Percentiles rank a stretch among this genome's conserved stretches.
Evolutionary conservation across 2,113 vertebrate genomes (phyloP).

Genomic region (Channa argus): DNA sequence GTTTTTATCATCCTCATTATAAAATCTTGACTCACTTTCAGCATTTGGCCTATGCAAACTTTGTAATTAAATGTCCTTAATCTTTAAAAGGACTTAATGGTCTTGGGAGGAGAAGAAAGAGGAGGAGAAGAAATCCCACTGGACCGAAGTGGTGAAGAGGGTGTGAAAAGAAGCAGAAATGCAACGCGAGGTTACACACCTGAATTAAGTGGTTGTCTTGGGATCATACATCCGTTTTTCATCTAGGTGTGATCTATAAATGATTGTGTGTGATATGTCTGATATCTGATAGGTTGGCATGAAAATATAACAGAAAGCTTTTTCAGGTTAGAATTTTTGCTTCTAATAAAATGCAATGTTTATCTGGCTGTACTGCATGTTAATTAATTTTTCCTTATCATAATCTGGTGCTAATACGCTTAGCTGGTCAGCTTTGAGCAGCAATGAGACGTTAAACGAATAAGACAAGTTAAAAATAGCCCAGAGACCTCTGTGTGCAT

Average conservation of each 20-base stretch:
- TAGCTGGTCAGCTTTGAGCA: constrained; percentile 24
- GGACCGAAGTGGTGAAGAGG: constrained; percentile 8
- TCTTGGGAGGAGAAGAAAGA: constrained; percentile 50
- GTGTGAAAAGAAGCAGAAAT: constrained; percentile 26
- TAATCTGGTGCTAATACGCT: constrained; percentile 21
- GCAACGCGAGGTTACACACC: constrained; percentile 9
- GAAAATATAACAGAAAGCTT: constrained; percentile 5
- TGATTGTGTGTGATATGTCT: background rate
- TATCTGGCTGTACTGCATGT: constrained; percentile 16
- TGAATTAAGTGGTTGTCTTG: constrained; percentile 33
- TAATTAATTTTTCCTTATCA: constrained; percentile 26
- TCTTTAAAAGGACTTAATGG: constrained; percentile 38
- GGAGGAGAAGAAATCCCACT: constrained; percentile 53
- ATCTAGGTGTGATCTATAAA: constrained; percentile 21
- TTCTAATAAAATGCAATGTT: constrained; percentile 30
- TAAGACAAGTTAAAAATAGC: constrained; percentile 4
- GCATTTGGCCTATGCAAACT: constrained; percentile 22
- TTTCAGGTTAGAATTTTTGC: constrained; percentile 24
- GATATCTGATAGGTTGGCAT: background rate
- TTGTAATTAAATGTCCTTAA: constrained; percentile 43
- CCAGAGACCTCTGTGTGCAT: background rate
- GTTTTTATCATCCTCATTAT: too few species aligned
- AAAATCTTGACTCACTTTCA: constrained; percentile 26
- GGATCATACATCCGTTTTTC: constrained; percentile 20
- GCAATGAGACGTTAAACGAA: constrained; percentile 1